Evolutionary conservation across 2,797 vertebrate genomes (phyloP).

Genomic region (Sebastes goodei): DNA sequence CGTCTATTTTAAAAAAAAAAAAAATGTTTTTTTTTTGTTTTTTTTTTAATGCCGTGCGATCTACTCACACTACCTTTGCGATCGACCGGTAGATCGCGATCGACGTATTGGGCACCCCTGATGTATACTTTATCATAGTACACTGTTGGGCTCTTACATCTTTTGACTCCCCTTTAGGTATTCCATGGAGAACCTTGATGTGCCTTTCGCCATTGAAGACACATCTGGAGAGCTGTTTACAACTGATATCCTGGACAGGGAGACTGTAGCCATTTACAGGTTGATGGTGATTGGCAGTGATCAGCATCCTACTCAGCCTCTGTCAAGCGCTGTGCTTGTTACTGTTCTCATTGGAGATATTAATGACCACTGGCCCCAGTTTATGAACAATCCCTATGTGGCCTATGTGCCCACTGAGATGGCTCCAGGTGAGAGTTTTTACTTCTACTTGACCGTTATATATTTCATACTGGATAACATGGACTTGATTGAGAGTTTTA

Average conservation of each 20-base stretch:
- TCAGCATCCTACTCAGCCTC: constrained; percentile 63
- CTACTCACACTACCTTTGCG: no score
- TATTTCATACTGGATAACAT: not conserved
- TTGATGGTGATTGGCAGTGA: constrained; percentile 76
- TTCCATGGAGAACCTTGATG: constrained; percentile 64
- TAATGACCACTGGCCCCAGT: constrained; percentile 82
- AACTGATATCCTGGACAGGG: constrained; percentile 77
- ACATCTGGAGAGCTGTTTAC: constrained; percentile 79
- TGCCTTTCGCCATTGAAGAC: constrained; percentile 79
- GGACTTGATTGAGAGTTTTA: not conserved
- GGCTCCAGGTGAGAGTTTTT: constrained; percentile 66
- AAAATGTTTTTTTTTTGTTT: no score
- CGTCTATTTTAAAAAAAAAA: no score
- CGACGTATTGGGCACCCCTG: not conserved
- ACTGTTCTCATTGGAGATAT: constrained; percentile 77
- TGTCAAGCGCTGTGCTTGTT: constrained; percentile 77
- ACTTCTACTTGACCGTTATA: not conserved
- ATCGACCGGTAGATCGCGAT: no score
- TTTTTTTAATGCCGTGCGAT: no score
- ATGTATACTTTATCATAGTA: not conserved
- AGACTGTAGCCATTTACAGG: constrained; percentile 68
- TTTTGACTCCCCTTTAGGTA: constrained; percentile 67
- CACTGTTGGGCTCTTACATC: not conserved
- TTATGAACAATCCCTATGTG: constrained; percentile 82
- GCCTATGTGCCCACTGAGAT: constrained; percentile 75